Conservation (phyloP, 2,888 invertebrate genomes). For the Tenthredo livida region DNA sequence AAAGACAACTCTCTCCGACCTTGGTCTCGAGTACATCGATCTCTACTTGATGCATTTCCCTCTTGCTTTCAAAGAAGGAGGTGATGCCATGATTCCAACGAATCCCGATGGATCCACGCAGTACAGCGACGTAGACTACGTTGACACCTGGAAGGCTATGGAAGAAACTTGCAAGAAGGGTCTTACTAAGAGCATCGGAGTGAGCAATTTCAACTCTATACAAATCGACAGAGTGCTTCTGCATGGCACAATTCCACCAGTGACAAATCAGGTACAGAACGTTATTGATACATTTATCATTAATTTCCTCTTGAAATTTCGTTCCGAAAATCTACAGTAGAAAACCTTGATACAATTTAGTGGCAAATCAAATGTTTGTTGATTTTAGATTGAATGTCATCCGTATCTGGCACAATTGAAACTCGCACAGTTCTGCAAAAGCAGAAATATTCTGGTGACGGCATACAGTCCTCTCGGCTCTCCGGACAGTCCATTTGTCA, state of each 20-base stretch:
- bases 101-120: conserved; percentile 83
- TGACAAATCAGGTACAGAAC: conserved; percentile 80
- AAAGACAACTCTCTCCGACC: conserved; percentile 83
- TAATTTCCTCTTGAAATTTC: not conserved
- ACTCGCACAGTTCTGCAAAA: conserved; percentile 85
- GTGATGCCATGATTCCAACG: conserved; percentile 82
- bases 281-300: not conserved
- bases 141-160: conserved; percentile 88
- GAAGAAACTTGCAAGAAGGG: conserved; percentile 86
- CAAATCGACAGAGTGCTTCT: conserved; percentile 86
- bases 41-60: conserved; percentile 96
- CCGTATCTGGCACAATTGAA: conserved; percentile 88
- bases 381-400: conserved; percentile 86
- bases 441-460: conserved; percentile 79
- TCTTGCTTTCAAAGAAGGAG: conserved; percentile 86
- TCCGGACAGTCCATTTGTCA: conserved; percentile 87
- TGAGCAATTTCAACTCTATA: conserved; percentile 90
- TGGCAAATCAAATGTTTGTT: not conserved
- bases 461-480: conserved; percentile 92
- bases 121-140: conserved; percentile 85
- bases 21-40: conserved; percentile 89
- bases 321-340: not conserved
- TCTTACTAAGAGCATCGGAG: conserved; percentile 86
- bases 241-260: conserved; percentile 81
- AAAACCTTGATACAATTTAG: not conserved